Evolutionary conservation across 2,888 invertebrate species (phyloP).

Genomic region (Prostheceraeus crozeri): DNA sequence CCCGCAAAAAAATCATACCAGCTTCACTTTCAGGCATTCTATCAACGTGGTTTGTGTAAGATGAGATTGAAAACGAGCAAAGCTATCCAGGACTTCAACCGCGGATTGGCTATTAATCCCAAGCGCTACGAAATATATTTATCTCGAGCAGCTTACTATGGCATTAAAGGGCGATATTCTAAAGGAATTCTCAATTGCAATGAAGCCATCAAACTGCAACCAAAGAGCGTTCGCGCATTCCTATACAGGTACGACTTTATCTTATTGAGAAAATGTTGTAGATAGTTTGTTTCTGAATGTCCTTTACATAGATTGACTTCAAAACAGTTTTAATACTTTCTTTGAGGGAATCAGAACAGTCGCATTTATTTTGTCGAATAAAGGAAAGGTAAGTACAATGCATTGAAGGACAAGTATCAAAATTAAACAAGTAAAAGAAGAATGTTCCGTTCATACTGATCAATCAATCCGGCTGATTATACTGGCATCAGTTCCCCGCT

Average conservation of each 20-base stretch:
- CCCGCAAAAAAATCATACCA: too few species aligned
- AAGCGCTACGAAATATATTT: slow-evolving; percentile 54
- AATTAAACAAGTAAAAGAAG: too few species aligned
- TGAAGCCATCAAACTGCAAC: slow-evolving; percentile 55
- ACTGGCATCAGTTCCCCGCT: too few species aligned
- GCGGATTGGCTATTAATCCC: slow-evolving; percentile 54
- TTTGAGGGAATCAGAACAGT: too few species aligned
- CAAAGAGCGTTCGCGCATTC: slow-evolving; percentile 53
- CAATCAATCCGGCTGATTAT: too few species aligned
- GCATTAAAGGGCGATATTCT: slow-evolving; percentile 49
- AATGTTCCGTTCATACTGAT: too few species aligned
- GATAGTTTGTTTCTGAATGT: neutral
- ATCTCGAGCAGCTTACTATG: slow-evolving; percentile 55
- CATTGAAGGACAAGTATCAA: too few species aligned
- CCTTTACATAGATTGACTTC: too few species aligned
- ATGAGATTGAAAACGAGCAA: slow-evolving; percentile 46
- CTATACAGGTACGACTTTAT: slow-evolving; percentile 50
- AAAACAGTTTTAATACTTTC: too few species aligned
- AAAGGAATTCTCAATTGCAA: slow-evolving; percentile 58
- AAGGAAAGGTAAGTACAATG: too few species aligned
- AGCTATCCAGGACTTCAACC: slow-evolving; percentile 56
- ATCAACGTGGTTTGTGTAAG: slow-evolving; percentile 48
- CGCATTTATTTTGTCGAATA: too few species aligned
- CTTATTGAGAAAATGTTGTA: too few species aligned
- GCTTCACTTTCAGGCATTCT: slow-evolving; percentile 48